These are phyloP conservation scores for Anguilla rostrata DNA, from an alignment of 2,113 vertebrate genomes.

Conservation along the genomic window DNA sequence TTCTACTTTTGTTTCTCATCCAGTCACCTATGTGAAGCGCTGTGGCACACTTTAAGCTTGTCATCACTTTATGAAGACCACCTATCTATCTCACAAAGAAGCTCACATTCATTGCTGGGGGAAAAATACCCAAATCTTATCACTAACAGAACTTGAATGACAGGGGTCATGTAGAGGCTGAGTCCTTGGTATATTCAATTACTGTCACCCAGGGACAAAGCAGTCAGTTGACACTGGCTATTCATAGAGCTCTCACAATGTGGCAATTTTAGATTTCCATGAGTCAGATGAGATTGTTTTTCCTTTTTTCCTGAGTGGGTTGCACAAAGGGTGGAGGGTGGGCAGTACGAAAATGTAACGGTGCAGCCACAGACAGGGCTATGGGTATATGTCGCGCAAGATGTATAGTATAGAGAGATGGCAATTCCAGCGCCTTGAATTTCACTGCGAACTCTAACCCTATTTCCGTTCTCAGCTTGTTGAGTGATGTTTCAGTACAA, in stretches of 20 bases:
- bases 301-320: background rate
- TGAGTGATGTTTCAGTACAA: background rate
- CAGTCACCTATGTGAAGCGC: background rate
- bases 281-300: slow-evolving; percentile 21
- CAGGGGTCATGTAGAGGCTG: background rate
- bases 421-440: background rate
- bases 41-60: background rate
- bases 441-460: background rate
- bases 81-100: background rate
- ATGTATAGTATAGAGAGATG: background rate
- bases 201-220: slow-evolving; percentile 20
- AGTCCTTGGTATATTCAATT: slow-evolving; percentile 23
- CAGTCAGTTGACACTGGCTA: slow-evolving; percentile 23
- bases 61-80: background rate
- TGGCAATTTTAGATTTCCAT: slow-evolving; percentile 25
- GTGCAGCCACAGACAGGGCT: background rate
- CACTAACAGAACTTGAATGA: background rate
- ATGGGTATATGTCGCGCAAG: background rate
- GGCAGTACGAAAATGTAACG: background rate
- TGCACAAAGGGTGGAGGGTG: background rate
- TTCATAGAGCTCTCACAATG: slow-evolving; percentile 8
- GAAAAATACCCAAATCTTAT: slow-evolving; percentile 9
- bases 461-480: background rate
- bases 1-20: background rate
- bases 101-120: background rate